Base-by-base conservation (phyloP, 2,113 vertebrate genomes). In the Urocynchramus pylzowi region DNA sequence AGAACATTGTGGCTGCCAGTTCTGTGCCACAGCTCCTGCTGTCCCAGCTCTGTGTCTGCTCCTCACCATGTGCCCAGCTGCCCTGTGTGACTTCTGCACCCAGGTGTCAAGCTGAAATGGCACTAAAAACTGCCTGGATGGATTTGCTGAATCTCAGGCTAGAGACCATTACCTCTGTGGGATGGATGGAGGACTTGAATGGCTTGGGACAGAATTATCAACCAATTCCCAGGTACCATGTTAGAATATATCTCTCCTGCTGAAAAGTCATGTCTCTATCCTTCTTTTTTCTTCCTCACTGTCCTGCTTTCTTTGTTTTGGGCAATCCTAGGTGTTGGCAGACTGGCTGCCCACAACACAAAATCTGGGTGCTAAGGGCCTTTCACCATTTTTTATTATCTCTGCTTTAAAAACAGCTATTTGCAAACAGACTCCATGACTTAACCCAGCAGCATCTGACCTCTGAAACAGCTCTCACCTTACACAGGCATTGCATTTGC, bases 151-250 rank as follows among this genome's bases (percentile, higher is more conserved):
- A 23, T 45, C 45, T 79, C 44, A 18, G 16, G 18, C 35, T 50
- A 23, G 76, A 19, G 3, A 1, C 49, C 1, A 0, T 35, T 77
- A 18, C 33, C 31, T 77, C 56, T 60, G 54, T 35, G 79, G 28
- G 37, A 27, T 52, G 64, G 49, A 18, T 81, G 49, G 52, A 83
- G 24, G 41, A 23, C 35, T 80, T 39, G 50, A 87, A 76, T 45
- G 61, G 53, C 39, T 44, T 67, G 26, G 71, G 84, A 93, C 39
- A 86, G 47, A 85, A 52, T 84, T 37, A 63, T 19, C 82, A 69
- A 33, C 22, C 3, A 4, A 8, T 41, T 95, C 44, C 80, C 1
- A 2, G n/a, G 39, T 39, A 31, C 26, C 4, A 0, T 4, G 11
- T 77, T 20, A n/a, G 82, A 42, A 80, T 67, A 21, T 11, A 16